Base-by-base conservation (phyloP, 2,113 vertebrate genomes). In the Melanotaenia duboulayi region DNA sequence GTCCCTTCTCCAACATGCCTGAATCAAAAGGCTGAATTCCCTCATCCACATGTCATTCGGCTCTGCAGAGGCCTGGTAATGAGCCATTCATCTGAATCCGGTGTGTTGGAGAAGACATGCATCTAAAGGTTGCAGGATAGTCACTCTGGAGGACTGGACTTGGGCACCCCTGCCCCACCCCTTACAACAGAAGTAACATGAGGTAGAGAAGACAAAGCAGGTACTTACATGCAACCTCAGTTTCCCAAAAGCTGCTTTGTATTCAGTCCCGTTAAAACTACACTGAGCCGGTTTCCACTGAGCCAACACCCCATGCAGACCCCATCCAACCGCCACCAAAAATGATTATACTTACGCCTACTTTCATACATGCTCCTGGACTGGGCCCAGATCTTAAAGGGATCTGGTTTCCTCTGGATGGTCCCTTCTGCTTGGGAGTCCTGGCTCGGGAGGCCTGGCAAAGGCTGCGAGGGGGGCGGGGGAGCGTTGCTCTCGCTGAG, bases 331-430 rank as follows among this genome's bases (percentile, higher is more conserved):
- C 69, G 76, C 87, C 92, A 94, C 91, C 91, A 88, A 87, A 92
- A 90, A 85, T 40, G 4, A 56, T 84, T 74, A 90, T 97, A 99
- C 98, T 99, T 95, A 99, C 98, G 96, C 97, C 97, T 96, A 96
- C 96, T 99, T 96, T 99, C 98, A 97, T 99, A 99, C 98, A 99
- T 99, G 96, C 97, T 99, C 97, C 98, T 98, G 90, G 97, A 99
- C 95, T 99, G 97, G 89, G 97, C 97, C 98, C 98, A 99, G 95
- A 99, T 99, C 95, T 98, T 98, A 94, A 99, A 99, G 1, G 97
- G 98, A 91, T 99, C 98, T 25, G 98, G 98, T 92, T 99, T 99
- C 81, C 97, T 98, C 92, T 97, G 96, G 87, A 95, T 95, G 87
- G 96, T 89, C 71, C 86, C 87, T 94, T 99, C 96, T 0, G 91